These are phyloP conservation scores for Pogonocherus hispidulus DNA, from an alignment of 2,888 invertebrate species.

Conservation along the genomic window DNA sequence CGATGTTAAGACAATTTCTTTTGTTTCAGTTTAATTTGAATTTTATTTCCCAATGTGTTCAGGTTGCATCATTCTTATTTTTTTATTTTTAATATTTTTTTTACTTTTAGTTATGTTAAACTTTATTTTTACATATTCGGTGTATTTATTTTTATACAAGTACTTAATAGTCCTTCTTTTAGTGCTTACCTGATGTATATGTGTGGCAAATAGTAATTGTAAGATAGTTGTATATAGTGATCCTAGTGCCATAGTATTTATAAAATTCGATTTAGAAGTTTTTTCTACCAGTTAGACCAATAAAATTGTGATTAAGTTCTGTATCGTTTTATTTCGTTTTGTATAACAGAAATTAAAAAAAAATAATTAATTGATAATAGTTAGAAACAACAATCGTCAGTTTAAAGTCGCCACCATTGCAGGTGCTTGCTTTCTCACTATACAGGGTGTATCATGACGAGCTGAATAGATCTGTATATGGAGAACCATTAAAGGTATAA, in stretches of 20 bases:
- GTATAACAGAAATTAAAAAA: too few species aligned
- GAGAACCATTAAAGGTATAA: too few species aligned
- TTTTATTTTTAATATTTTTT: neutral
- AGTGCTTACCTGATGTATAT: conserved; percentile 13
- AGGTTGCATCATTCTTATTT: neutral
- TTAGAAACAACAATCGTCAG: too few species aligned
- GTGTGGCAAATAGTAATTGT: conserved; percentile 11
- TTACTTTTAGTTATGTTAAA: neutral
- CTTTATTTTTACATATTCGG: conserved; percentile 12
- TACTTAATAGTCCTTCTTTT: conserved; percentile 26
- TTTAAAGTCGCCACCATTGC: too few species aligned
- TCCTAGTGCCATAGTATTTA: conserved; percentile 48
- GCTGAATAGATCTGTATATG: too few species aligned
- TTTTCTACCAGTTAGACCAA: conserved; percentile 24
- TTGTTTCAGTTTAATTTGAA: neutral
- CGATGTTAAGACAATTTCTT: neutral
- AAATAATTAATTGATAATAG: too few species aligned
- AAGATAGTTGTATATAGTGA: conserved; percentile 27
- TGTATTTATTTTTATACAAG: conserved; percentile 30
- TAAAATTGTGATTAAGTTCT: conserved; percentile 13
- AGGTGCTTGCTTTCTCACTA: too few species aligned
- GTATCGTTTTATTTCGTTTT: neutral
- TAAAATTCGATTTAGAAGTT: conserved; percentile 18
- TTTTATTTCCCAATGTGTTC: neutral
- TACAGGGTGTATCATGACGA: too few species aligned